A percentile compares a stretch with the other conserved stretches of the same genome.
These are phyloP conservation scores for Spongilla lacustris DNA, from an alignment of 37 sponge, comb jelly and placozoan genomes.

Conservation along the genomic window DNA sequence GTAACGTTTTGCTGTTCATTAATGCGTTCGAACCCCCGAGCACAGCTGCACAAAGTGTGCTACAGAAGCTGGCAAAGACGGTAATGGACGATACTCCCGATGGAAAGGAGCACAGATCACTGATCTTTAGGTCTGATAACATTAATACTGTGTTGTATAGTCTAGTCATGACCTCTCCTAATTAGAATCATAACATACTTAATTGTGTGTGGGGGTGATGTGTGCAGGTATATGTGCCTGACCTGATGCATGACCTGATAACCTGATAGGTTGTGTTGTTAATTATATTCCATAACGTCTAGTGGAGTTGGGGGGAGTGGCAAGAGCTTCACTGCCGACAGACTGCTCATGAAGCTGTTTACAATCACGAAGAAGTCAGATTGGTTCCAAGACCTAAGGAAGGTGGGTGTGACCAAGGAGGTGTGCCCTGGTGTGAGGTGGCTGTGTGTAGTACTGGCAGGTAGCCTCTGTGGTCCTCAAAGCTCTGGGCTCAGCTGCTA, in stretches of 20 bases:
- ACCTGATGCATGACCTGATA: not conserved
- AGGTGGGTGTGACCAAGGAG: constrained; percentile 15
- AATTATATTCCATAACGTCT: not conserved
- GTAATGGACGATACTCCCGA: constrained; percentile 23
- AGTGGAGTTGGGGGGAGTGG: constrained; percentile 87
- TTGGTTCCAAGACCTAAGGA: constrained; percentile 54
- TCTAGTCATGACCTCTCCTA: too few relatives aligned
- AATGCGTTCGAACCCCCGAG: constrained; percentile 53
- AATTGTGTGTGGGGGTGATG: not conserved
- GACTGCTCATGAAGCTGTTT: constrained; percentile 69
- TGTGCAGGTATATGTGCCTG: not conserved
- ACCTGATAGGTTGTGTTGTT: not conserved
- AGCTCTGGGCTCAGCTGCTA: constrained; percentile 68
- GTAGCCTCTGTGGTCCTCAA: constrained; percentile 77
- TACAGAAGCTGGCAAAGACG: constrained; percentile 22
- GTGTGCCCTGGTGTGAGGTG: not conserved
- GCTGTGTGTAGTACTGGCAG: constrained; percentile 61
- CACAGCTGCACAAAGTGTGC: constrained; percentile 13
- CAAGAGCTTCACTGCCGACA: constrained; percentile 72
- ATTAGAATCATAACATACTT: not conserved
- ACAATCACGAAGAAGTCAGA: constrained; percentile 42
- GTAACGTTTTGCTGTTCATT: constrained; percentile 64
- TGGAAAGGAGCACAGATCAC: constrained; percentile 13
- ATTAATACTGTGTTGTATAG: too few relatives aligned
- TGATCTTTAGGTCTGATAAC: constrained; percentile 60